A percentile compares a stretch with the other conserved stretches of the same genome.
These are phyloP conservation scores for Cassiopea xamachana DNA, from an alignment of 30 jellyfish, hydroid and myxozoan species.

Conservation along the genomic window DNA sequence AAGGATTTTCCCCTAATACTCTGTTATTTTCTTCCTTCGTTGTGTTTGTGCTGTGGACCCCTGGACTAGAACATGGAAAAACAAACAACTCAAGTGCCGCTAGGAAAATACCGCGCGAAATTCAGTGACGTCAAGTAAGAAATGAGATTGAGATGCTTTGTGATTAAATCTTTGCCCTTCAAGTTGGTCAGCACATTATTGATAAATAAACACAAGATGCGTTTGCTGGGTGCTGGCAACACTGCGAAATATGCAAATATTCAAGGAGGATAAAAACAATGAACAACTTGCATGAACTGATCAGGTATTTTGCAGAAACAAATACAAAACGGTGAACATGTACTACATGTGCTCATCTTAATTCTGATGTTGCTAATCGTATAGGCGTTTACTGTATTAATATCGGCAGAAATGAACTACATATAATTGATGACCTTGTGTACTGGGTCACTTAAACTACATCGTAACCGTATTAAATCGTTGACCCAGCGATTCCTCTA, in stretches of 20 bases:
- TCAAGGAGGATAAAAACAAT: background rate
- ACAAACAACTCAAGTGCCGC: background rate
- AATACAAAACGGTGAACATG: background rate
- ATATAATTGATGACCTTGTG: conserved; percentile 55
- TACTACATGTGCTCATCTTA: background rate
- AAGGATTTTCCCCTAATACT: too few species aligned
- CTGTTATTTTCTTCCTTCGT: too few species aligned
- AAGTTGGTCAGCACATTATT: too few species aligned
- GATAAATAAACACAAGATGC: too few species aligned
- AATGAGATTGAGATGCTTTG: background rate
- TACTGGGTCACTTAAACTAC: conserved; percentile 45
- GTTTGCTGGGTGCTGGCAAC: background rate
- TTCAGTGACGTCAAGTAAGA: background rate
- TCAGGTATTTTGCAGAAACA: background rate
- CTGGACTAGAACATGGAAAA: too few species aligned
- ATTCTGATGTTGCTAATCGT: conserved; percentile 25
- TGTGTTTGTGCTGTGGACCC: too few species aligned
- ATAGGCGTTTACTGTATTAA: background rate
- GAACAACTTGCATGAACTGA: background rate
- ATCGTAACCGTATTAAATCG: conserved; percentile 36
- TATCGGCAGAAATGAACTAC: conserved; percentile 7
- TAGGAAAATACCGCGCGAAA: background rate
- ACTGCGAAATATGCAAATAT: background rate
- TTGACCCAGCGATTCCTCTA: conserved; percentile 54
- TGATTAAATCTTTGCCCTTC: too few species aligned